phyloP scores from a whole-genome alignment of 2,888 invertebrate species.

The Parnassius smintheus region DNA sequence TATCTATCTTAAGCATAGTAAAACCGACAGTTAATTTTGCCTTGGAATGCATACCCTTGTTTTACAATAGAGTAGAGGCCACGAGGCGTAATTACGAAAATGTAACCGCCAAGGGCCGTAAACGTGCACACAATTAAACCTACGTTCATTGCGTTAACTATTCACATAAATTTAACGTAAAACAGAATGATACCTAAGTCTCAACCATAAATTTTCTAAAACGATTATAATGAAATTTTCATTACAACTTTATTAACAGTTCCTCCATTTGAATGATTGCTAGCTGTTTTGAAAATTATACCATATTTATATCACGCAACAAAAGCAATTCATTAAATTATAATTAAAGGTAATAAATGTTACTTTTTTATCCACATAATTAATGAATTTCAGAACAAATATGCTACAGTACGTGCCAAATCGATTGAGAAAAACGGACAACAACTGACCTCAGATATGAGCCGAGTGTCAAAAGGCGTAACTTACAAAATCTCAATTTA shows the following conservation, averaged over 20 bases:
- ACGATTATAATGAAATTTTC: background rate
- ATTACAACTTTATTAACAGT: background rate
- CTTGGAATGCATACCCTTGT: constrained; percentile 24
- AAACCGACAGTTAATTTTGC: constrained; percentile 20
- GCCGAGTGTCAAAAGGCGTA: too few species aligned
- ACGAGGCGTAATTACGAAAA: constrained; percentile 37
- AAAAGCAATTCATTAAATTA: too few species aligned
- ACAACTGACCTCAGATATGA: too few species aligned
- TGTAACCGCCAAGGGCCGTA: constrained; percentile 37
- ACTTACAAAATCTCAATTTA: too few species aligned
- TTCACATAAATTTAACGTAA: constrained; percentile 26
- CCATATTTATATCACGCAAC: too few species aligned
- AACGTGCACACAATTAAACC: constrained; percentile 39
- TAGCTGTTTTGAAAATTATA: too few species aligned
- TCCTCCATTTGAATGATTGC: too few species aligned
- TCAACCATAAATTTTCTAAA: constrained; percentile 16
- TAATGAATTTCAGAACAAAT: too few species aligned
- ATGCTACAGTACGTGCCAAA: too few species aligned
- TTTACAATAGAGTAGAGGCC: constrained; percentile 29
- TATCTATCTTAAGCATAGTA: constrained; percentile 16
- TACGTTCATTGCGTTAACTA: constrained; percentile 30
- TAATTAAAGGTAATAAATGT: too few species aligned
- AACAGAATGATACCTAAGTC: constrained; percentile 15
- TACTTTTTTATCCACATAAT: too few species aligned
- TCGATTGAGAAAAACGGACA: too few species aligned